Evolutionary conservation across 2,113 vertebrate genomes (phyloP).

Genomic region (Tonatia bakeri): DNA sequence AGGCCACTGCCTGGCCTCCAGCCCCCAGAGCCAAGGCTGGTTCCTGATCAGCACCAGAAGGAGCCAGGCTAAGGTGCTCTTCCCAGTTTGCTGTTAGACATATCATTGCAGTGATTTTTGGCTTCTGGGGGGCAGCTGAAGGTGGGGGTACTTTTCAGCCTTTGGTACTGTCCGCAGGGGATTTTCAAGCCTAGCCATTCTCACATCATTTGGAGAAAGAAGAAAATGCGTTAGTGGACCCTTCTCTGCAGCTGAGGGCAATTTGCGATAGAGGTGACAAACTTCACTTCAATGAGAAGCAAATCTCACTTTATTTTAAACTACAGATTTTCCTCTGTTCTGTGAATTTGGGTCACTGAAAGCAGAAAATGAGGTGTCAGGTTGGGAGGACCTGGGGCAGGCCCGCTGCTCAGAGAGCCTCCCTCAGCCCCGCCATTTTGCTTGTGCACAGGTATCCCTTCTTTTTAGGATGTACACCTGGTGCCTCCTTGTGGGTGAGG

Average conservation of each 20-base stretch:
- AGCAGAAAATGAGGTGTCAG: not conserved
- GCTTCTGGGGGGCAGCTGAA: constrained; percentile 46
- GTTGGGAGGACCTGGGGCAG: not conserved
- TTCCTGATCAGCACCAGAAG: constrained; percentile 67
- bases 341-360: not conserved
- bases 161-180: constrained; percentile 47
- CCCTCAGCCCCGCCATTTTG: accelerated
- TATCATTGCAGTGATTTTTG: constrained; percentile 67
- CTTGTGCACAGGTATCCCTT: accelerated
- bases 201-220: constrained; percentile 68
- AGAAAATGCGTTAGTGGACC: constrained; percentile 69
- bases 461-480: accelerated
- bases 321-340: not conserved
- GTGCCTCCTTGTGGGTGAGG: not conserved
- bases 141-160: constrained; percentile 20
- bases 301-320: constrained; percentile 50
- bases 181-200: constrained; percentile 60
- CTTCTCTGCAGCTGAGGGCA: constrained; percentile 71
- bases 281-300: constrained; percentile 69
- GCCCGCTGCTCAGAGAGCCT: not conserved
- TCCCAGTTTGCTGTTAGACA: constrained; percentile 28
- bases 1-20: not conserved
- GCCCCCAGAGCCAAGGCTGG: not conserved
- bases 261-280: constrained; percentile 74
- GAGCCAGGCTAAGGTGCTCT: not conserved